Evolutionary conservation across 2,113 vertebrate genomes (phyloP).

Genomic region (Antidorcas marsupialis): DNA sequence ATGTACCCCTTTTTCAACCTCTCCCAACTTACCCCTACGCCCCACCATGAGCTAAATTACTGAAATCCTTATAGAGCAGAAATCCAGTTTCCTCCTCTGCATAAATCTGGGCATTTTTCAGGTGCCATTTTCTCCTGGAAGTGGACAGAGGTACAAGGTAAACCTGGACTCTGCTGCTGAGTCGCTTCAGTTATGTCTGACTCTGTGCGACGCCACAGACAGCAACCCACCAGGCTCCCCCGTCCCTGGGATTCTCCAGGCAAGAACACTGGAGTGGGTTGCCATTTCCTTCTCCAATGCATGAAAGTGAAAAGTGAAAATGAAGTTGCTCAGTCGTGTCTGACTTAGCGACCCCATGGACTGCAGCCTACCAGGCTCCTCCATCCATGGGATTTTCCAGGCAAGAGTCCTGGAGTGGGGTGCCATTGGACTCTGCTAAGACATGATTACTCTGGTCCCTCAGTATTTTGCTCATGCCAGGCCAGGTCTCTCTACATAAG

Average conservation of each 20-base stretch:
- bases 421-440: background rate
- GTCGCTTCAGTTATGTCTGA: too few species aligned
- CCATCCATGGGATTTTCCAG: too few species aligned
- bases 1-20: background rate
- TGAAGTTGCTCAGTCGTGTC: too few species aligned
- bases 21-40: background rate
- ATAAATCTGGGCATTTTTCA: background rate
- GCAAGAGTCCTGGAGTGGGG: too few species aligned
- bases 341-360: too few species aligned
- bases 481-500: background rate
- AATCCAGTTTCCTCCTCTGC: background rate
- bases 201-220: too few species aligned
- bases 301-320: too few species aligned
- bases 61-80: background rate
- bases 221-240: too few species aligned
- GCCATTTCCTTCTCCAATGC: too few species aligned
- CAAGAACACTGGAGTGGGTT: too few species aligned
- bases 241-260: too few species aligned
- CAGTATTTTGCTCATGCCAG: background rate
- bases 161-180: background rate
- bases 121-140: background rate
- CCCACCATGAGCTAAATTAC: background rate
- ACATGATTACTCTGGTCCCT: background rate
- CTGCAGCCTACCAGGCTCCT: too few species aligned
- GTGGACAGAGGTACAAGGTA: background rate